Conservation (phyloP, 1,140 invertebrate genomes). For the Sitodiplosis mosellana region DNA sequence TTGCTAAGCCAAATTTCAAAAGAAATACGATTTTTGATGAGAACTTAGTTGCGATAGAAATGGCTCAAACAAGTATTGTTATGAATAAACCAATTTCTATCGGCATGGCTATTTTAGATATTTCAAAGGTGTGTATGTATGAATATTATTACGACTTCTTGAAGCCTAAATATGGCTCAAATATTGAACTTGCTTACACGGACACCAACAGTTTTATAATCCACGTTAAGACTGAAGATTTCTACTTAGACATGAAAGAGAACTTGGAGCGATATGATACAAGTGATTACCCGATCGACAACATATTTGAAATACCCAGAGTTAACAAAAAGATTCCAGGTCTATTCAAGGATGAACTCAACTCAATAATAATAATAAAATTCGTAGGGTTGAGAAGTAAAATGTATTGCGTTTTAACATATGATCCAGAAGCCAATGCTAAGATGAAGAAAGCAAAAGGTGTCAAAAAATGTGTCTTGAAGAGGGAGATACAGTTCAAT, state of each 20-base stretch:
- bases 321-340: constrained; percentile 14
- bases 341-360: no score
- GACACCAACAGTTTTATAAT: constrained; percentile 28
- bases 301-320: constrained; percentile 9
- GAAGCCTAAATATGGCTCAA: constrained; percentile 13
- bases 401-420: background rate
- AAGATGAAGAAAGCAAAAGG: constrained; percentile 8
- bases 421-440: background rate
- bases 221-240: constrained; percentile 21
- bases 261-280: constrained; percentile 17
- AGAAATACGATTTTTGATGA: constrained; percentile 17
- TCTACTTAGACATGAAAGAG: constrained; percentile 23
- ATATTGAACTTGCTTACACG: constrained; percentile 16
- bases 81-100: constrained; percentile 26
- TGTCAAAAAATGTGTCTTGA: constrained; percentile 7
- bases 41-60: constrained; percentile 21
- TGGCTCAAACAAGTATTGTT: constrained; percentile 14
- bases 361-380: no score
- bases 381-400: background rate
- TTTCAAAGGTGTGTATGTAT: constrained; percentile 22
- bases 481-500: constrained; percentile 6
- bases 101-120: constrained; percentile 23
- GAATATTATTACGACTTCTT: constrained; percentile 17
- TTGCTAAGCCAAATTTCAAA: constrained; percentile 24
- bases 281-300: constrained; percentile 11